phyloP scores from a whole-genome alignment of 2,113 vertebrate genomes.

The Gallinago jamesoni region DNA sequence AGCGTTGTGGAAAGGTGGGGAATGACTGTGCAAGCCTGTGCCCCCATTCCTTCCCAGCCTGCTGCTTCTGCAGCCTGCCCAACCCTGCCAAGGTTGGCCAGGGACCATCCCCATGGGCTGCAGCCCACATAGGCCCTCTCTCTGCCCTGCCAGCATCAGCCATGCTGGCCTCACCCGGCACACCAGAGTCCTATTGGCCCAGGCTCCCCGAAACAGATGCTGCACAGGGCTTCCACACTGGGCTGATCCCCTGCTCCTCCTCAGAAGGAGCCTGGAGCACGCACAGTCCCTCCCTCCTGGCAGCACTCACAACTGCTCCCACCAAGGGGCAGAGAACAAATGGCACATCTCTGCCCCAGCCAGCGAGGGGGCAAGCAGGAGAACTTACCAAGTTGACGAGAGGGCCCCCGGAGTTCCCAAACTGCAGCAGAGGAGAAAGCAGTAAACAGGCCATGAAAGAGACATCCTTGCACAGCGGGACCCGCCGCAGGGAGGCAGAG shows the following conservation, averaged over 20 bases:
- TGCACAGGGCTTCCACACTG: no score
- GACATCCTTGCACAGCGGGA: neutral
- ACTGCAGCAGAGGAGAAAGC: conserved; percentile 77
- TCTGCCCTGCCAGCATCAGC: neutral
- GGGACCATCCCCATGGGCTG: rapidly evolving
- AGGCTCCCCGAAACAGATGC: neutral
- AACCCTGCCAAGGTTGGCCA: rapidly evolving
- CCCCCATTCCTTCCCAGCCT: neutral
- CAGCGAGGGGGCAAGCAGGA: neutral
- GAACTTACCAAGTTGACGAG: conserved; percentile 94
- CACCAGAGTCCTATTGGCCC: rapidly evolving
- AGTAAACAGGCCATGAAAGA: neutral
- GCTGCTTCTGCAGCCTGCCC: neutral
- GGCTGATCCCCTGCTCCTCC: neutral
- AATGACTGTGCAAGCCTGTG: neutral
- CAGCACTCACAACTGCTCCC: neutral
- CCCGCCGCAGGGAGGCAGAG: neutral
- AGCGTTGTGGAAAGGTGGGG: neutral
- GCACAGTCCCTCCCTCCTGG: neutral
- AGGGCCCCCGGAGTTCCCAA: conserved; percentile 97
- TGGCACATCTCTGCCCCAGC: neutral
- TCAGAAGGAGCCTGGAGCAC: neutral
- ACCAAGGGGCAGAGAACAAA: neutral
- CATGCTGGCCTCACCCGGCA: neutral
- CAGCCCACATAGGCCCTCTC: neutral